Conservation (phyloP, 2,888 invertebrate species). For the Timema podura region DNA sequence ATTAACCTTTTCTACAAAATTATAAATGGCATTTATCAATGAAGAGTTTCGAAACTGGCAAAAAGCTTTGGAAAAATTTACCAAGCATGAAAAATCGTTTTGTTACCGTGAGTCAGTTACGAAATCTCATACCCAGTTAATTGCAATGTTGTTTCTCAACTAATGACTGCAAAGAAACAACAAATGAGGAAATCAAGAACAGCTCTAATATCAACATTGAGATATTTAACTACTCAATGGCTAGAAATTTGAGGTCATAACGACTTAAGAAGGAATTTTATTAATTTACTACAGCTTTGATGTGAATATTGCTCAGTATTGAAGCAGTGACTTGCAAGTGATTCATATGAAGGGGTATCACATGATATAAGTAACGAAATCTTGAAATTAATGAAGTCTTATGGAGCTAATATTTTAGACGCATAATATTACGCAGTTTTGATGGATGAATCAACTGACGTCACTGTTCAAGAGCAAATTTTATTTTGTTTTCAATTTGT, state of each 20-base stretch:
- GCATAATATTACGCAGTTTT: background rate
- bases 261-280: background rate
- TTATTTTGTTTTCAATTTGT: slow-evolving; percentile 9
- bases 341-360: background rate
- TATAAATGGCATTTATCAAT: background rate
- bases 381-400: background rate
- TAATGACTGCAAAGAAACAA: background rate
- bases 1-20: slow-evolving; percentile 3
- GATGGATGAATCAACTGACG: background rate
- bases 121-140: background rate
- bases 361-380: background rate
- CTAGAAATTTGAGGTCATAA: background rate
- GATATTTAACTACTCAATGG: background rate
- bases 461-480: background rate
- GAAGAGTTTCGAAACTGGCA: background rate
- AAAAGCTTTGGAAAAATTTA: background rate
- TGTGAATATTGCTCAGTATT: background rate
- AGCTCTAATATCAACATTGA: background rate
- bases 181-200: slow-evolving; percentile 10
- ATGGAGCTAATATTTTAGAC: background rate
- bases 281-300: background rate
- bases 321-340: background rate
- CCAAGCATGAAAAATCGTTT: background rate
- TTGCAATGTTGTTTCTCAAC: background rate
- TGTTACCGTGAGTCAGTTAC: background rate